phyloP scores from a whole-genome alignment of 1,140 invertebrate species.

The Drosophila lacteicornis region DNA sequence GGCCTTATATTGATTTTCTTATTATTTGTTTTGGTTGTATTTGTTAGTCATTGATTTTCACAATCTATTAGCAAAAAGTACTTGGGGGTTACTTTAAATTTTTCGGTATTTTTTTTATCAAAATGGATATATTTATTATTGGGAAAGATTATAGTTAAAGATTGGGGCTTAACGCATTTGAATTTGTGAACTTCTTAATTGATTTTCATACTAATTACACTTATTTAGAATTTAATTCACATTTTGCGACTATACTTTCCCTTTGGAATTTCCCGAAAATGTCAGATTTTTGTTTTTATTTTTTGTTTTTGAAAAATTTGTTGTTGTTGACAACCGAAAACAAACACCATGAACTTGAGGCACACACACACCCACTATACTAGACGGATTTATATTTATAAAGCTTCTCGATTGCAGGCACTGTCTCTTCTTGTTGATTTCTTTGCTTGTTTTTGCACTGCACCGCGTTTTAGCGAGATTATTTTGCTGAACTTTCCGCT shows the following conservation, averaged over 20 bases:
- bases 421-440: slow-evolving; percentile 16
- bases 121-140: neutral
- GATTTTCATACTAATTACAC: neutral
- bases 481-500: slow-evolving; percentile 16
- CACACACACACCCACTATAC: slow-evolving; percentile 19
- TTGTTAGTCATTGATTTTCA: neutral
- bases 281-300: slow-evolving; percentile 12
- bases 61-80: neutral
- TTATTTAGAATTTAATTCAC: neutral
- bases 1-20: neutral
- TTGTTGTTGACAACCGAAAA: slow-evolving; percentile 73
- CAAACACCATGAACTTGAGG: slow-evolving; percentile 72
- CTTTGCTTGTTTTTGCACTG: slow-evolving; percentile 33
- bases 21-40: neutral
- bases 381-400: slow-evolving; percentile 31
- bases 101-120: neutral
- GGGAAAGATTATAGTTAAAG: neutral
- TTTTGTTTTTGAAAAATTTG: slow-evolving; percentile 38
- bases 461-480: slow-evolving; percentile 31
- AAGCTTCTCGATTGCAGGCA: slow-evolving; percentile 39
- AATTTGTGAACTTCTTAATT: neutral
- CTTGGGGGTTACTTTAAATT: neutral
- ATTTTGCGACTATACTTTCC: neutral
- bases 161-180: neutral
- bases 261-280: neutral